Conservation (phyloP, 2,888 invertebrate genomes). For the Limnephilus rhombicus region DNA sequence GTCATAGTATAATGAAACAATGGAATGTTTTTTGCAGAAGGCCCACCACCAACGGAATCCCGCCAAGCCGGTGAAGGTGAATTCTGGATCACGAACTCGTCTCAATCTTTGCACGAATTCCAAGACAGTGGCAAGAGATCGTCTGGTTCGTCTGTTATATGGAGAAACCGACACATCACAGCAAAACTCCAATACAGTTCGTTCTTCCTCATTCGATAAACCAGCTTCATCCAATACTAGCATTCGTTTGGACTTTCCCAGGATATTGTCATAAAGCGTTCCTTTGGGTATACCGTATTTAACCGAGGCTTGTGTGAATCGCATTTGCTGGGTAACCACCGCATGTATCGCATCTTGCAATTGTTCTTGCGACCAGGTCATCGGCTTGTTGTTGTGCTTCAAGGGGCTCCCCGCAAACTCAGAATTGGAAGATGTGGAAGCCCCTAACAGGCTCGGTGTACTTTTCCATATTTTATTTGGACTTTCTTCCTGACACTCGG, state of each 20-base stretch:
- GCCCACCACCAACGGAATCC: constrained; percentile 91
- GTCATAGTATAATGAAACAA: constrained; percentile 81
- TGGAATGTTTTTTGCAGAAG: constrained; percentile 87
- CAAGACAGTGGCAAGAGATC: constrained; percentile 80
- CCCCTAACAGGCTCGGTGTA: constrained; percentile 1
- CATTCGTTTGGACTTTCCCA: constrained; percentile 88
- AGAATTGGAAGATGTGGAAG: constrained; percentile 42
- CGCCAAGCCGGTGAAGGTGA: constrained; percentile 83
- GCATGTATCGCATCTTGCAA: constrained; percentile 87
- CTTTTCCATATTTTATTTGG: constrained; percentile 29
- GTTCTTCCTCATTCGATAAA: constrained; percentile 80
- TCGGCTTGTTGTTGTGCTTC: constrained; percentile 77
- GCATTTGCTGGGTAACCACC: constrained; percentile 86
- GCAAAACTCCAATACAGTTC: constrained; percentile 83
- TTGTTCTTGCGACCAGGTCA: constrained; percentile 86
- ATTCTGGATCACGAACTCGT: constrained; percentile 79
- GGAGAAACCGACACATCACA: constrained; percentile 84
- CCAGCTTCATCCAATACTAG: constrained; percentile 85
- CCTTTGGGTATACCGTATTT: constrained; percentile 87
- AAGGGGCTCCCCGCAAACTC: constrained; percentile 40
- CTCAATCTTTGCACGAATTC: constrained; percentile 82
- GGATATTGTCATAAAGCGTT: constrained; percentile 87
- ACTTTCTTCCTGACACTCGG: constrained; percentile 27
- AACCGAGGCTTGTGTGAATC: constrained; percentile 86
- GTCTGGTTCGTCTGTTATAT: constrained; percentile 85